Conservation (phyloP, 2,888 invertebrate genomes). For the Drosophila emarginata region DNA sequence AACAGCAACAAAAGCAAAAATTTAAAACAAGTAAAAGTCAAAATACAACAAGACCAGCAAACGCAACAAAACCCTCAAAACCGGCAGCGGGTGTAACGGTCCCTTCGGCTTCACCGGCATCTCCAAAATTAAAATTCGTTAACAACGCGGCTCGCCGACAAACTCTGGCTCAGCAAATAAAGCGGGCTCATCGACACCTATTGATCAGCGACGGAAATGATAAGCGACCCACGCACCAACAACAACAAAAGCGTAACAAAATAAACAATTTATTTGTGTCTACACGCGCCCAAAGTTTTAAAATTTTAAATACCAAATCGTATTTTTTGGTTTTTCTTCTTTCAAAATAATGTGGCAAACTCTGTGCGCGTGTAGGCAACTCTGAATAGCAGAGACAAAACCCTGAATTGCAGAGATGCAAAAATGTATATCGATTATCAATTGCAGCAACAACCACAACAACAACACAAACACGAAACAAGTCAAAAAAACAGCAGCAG, state of each 20-base stretch:
- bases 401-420: too few relatives aligned
- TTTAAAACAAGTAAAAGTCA: conserved; percentile 31
- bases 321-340: too few relatives aligned
- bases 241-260: conserved; percentile 39
- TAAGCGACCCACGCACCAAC: conserved; percentile 33
- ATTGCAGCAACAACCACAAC: conserved; percentile 19
- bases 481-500: conserved; percentile 39
- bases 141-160: conserved; percentile 73
- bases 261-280: conserved; percentile 13
- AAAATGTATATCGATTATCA: background rate
- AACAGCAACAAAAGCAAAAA: conserved; percentile 38
- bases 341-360: conserved; percentile 2
- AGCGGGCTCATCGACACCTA: conserved; percentile 82
- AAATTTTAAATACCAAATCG: background rate
- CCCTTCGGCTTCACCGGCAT: conserved; percentile 42
- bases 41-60: conserved; percentile 33
- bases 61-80: conserved; percentile 28
- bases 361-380: conserved; percentile 13
- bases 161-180: conserved; percentile 77
- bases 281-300: conserved; percentile 17
- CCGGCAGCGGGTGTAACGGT: conserved; percentile 34
- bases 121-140: conserved; percentile 50
- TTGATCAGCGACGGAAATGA: conserved; percentile 80
- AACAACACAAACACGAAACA: conserved; percentile 22
- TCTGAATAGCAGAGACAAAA: background rate